phyloP scores from a whole-genome alignment of 2,797 vertebrate genomes.

The Leucoraja ocellata region DNA sequence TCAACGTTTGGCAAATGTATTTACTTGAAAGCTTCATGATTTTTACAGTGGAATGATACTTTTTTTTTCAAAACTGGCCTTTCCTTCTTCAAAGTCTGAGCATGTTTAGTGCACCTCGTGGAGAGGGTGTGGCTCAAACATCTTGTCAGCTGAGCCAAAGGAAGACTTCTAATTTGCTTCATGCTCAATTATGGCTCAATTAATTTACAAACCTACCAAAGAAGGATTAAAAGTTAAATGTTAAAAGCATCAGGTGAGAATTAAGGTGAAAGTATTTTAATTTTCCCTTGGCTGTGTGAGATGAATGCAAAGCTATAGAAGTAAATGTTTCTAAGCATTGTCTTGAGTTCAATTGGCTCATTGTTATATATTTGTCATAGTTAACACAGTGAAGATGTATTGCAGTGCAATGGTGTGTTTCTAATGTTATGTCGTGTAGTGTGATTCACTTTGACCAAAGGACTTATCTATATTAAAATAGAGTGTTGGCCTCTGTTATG shows the following conservation, averaged over 20 bases:
- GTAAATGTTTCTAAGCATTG: no score
- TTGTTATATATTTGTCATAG: no score
- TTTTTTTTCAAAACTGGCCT: neutral
- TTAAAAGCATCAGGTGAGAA: neutral
- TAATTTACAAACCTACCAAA: neutral
- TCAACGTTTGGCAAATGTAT: neutral
- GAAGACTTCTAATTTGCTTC: neutral
- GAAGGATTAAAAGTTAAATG: neutral
- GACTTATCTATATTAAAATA: neutral
- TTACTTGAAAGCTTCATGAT: neutral
- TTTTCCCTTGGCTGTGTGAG: neutral
- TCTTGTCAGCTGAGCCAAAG: neutral
- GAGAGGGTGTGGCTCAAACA: neutral
- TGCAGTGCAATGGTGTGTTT: no score
- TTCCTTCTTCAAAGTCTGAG: neutral
- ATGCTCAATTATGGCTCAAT: neutral
- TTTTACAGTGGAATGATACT: neutral
- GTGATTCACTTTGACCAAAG: neutral
- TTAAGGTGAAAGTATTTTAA: neutral
- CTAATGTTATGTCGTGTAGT: no score
- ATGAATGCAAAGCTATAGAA: no score
- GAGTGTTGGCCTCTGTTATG: neutral
- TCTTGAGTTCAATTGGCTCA: no score
- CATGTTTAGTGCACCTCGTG: neutral
- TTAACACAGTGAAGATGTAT: no score